Evolutionary conservation across 2,888 invertebrate genomes (phyloP).

Genomic region (Tinea pellionella): DNA sequence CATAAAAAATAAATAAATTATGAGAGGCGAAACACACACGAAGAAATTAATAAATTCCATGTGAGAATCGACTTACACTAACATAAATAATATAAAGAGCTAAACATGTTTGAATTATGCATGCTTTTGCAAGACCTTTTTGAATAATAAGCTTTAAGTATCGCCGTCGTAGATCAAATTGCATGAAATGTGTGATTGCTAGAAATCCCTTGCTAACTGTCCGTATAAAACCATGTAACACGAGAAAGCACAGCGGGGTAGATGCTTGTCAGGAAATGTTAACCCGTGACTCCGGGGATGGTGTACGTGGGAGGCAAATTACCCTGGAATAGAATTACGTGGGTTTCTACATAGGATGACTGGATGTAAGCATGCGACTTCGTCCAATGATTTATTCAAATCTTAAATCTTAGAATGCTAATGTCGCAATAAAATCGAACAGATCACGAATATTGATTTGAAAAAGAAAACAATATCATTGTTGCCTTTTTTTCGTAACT

Average conservation of each 20-base stretch:
- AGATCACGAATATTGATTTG: conserved; percentile 10
- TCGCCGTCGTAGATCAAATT: conserved; percentile 1
- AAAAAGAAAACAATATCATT: neutral
- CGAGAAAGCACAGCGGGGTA: neutral
- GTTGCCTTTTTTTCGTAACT: conserved; percentile 1
- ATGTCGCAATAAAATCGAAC: conserved; percentile 26
- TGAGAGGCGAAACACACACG: neutral
- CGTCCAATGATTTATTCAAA: conserved; percentile 31
- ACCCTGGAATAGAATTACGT: conserved; percentile 1
- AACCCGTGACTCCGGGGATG: neutral
- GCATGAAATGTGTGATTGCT: conserved; percentile 3
- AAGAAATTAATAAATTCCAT: neutral
- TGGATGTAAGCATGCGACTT: conserved; percentile 16
- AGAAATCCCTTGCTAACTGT: conserved; percentile 3
- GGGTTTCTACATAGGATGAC: neutral
- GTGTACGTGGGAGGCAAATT: conserved; percentile 33
- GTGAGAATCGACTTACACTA: neutral
- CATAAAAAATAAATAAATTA: too few species aligned
- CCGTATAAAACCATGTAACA: neutral
- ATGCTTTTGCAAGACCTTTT: conserved; percentile 4
- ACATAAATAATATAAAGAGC: conserved; percentile 1
- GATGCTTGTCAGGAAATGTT: conserved; percentile 6
- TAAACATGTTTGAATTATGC: conserved; percentile 5
- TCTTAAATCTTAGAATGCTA: conserved; percentile 30
- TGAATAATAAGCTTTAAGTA: conserved; percentile 9